These are phyloP conservation scores for Callionymus lyra DNA, from an alignment of 2,113 vertebrate genomes.

Conservation along the genomic window DNA sequence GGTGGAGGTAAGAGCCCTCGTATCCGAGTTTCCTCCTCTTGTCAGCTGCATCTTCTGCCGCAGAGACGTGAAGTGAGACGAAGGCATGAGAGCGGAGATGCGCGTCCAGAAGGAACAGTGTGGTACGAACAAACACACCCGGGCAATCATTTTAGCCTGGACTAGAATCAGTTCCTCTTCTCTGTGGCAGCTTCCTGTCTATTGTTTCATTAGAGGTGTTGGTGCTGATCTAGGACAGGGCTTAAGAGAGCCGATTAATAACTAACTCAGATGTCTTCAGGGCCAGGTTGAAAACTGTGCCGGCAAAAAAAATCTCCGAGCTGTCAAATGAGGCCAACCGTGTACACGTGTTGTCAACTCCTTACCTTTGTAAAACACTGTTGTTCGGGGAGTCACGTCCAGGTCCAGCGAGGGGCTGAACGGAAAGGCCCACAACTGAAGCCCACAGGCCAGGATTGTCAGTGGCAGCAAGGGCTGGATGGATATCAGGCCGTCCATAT, in stretches of 20 bases:
- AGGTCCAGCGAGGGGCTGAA: slow-evolving; percentile 64
- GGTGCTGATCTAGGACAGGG: slow-evolving; percentile 61
- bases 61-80: slow-evolving; percentile 25
- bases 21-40: slow-evolving; percentile 25
- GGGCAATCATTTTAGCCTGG: slow-evolving; percentile 41
- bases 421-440: slow-evolving; percentile 56
- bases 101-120: slow-evolving; percentile 13
- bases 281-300: slow-evolving; percentile 52
- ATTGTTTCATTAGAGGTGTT: slow-evolving; percentile 53
- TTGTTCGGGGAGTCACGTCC: slow-evolving; percentile 65
- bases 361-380: slow-evolving; percentile 61
- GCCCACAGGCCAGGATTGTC: slow-evolving; percentile 25
- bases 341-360: background rate
- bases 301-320: slow-evolving; percentile 31
- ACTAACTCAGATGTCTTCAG: slow-evolving; percentile 42
- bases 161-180: slow-evolving; percentile 26
- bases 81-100: slow-evolving; percentile 21
- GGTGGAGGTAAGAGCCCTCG: slow-evolving; percentile 14
- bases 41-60: slow-evolving; percentile 23
- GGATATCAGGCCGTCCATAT: slow-evolving; percentile 33
- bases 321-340: slow-evolving; percentile 36
- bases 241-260: slow-evolving; percentile 62
- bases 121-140: slow-evolving; percentile 12
- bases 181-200: slow-evolving; percentile 37
- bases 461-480: slow-evolving; percentile 25